Evolutionary conservation across 2,888 invertebrate species (phyloP).

Genomic region (Ennomos quercinarius): DNA sequence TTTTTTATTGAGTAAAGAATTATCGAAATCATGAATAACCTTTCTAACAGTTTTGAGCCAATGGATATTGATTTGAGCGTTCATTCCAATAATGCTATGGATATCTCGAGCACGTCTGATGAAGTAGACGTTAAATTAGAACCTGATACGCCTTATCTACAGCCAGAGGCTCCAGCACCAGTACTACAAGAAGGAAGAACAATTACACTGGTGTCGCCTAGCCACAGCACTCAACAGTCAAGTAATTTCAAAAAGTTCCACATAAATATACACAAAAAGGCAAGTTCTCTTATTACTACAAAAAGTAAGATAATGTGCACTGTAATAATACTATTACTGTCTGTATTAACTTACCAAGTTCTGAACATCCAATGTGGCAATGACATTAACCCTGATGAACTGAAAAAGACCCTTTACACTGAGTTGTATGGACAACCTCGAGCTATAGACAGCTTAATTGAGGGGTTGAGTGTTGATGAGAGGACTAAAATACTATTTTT

Average conservation of each 20-base stretch:
- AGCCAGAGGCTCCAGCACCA: not conserved
- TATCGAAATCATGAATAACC: conserved; percentile 43
- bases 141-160: not conserved
- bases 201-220: not conserved
- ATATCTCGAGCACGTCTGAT: conserved; percentile 57
- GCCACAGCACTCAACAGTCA: conserved; percentile 5
- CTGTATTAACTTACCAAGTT: conserved; percentile 52
- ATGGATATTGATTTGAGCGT: conserved; percentile 76
- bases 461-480: conserved; percentile 52
- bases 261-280: conserved; percentile 46
- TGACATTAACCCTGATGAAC: conserved; percentile 47
- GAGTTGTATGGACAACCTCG: conserved; percentile 68
- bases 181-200: not conserved
- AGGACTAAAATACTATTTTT: conserved; percentile 66
- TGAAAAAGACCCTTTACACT: conserved; percentile 51
- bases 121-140: conserved; percentile 17
- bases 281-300: conserved; percentile 30
- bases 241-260: conserved; percentile 54
- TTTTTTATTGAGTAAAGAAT: too few relatives aligned
- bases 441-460: conserved; percentile 57
- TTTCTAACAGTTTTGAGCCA: conserved; percentile 64
- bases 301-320: conserved; percentile 39
- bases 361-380: conserved; percentile 60
- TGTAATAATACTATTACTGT: conserved; percentile 46
- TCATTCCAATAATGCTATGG: conserved; percentile 64